Base-by-base conservation (phyloP, 2,113 vertebrate genomes). In the Coptodon bakossiorum region DNA sequence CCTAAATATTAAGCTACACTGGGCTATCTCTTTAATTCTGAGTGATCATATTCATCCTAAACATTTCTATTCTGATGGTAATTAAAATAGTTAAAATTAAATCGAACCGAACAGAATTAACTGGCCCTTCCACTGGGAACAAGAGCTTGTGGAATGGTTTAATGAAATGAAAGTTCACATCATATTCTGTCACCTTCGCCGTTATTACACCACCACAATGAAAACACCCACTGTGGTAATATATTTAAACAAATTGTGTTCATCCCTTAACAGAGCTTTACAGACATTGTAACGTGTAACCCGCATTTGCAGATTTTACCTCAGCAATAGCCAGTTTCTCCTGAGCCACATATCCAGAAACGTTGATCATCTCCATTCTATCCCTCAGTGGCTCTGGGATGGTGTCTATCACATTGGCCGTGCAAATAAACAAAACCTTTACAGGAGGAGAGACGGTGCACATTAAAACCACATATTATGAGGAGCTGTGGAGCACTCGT, bases 331-430 rank as follows among this genome's bases (percentile, higher is more conserved):
- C 98, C 66, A 99, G 95, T 88, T 99, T 99, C 94, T 99, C 99
- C 93, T 99, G 97, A 12, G 98, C 98, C 52, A 99, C 98, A 0
- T 99, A 99, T 94, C 99, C 99, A 0, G 98, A 99, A 16, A 99
- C 95, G 0, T 98, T 99, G 90, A 99, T 99, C 97, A 99, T 98
- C 93, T 99, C 99, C 99, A 99, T 99, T n/a, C 99, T 96, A 91
- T 99, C 99, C 86, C 98, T 83, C 81, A 99, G 96, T 0, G 99
- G 98, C 95, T 99, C 99, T 0, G 99, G 98, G 93, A 99, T 99
- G 89, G 98, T 99, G 89, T 99, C 98, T 0, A 90, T 96, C 86
- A 99, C 97, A 2, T 99, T 99, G 88, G 99, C 99, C 2, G 99
- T 99, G 93, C 99, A 99, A 93, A 99, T 99, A 89, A 99, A 99